These are phyloP conservation scores for Cyphomyrus plagiostoma DNA, from an alignment of 2,113 vertebrate species.

Conservation along the genomic window DNA sequence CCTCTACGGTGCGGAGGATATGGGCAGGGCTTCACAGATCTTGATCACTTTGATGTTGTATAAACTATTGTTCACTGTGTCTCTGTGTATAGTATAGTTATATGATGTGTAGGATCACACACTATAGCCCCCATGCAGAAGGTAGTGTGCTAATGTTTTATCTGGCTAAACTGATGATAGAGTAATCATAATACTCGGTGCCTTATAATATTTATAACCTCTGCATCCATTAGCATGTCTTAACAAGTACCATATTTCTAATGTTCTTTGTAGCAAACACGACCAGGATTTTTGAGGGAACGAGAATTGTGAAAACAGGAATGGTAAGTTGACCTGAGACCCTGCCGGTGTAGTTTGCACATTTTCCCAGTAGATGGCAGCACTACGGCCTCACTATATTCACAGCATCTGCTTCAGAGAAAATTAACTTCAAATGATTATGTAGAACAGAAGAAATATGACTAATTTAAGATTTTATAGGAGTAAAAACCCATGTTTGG, in stretches of 20 bases:
- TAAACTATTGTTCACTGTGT: background rate
- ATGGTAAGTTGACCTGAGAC: conserved; percentile 71
- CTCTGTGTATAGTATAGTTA: background rate
- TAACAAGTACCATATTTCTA: background rate
- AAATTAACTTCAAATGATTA: background rate
- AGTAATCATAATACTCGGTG: conserved; percentile 7
- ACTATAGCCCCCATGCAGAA: background rate
- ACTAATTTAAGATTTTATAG: background rate
- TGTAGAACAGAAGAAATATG: conserved; percentile 1
- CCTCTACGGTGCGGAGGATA: background rate
- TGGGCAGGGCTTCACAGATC: background rate
- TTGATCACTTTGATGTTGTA: background rate
- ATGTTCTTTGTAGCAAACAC: conserved; percentile 79
- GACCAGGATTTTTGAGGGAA: conserved; percentile 93
- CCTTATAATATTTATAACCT: background rate
- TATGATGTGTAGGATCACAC: background rate
- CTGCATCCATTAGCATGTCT: background rate
- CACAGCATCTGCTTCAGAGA: background rate
- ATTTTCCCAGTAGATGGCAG: conserved; percentile 47
- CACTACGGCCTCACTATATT: background rate
- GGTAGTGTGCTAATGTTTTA: background rate
- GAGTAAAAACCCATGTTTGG: background rate
- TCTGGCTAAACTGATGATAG: background rate
- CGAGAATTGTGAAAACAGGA: conserved; percentile 92
- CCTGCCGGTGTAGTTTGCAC: background rate